A percentile compares a stretch with the other conserved stretches of the same genome.
These are phyloP conservation scores for Bombus soroeensis DNA, from an alignment of 1,140 invertebrate species.

Conservation along the genomic window DNA sequence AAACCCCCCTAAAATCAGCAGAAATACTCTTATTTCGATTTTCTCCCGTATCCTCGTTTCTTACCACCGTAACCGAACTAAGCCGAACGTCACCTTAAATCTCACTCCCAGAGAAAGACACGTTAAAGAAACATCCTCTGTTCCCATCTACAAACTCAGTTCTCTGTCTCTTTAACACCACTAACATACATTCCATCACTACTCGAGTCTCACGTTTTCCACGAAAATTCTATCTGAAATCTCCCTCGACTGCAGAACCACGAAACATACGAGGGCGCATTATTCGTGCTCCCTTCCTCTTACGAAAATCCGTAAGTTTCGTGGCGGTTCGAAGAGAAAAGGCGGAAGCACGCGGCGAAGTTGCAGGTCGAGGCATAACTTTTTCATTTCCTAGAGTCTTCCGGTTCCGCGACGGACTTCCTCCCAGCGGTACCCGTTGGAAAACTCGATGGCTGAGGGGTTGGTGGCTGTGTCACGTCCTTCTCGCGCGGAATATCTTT, in stretches of 20 bases:
- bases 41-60: no score
- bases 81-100: not conserved
- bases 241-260: not conserved
- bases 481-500: slow-evolving; percentile 78
- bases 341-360: slow-evolving; percentile 55
- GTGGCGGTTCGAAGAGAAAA: slow-evolving; percentile 36
- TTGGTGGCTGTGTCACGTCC: slow-evolving; percentile 68
- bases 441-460: slow-evolving; percentile 6
- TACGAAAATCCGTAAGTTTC: slow-evolving; percentile 36
- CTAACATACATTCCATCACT: not conserved
- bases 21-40: no score
- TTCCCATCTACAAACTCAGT: not conserved
- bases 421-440: slow-evolving; percentile 56
- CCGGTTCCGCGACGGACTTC: slow-evolving; percentile 67
- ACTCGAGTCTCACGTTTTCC: not conserved
- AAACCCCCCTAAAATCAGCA: no score
- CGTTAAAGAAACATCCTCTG: not conserved
- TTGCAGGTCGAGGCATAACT: slow-evolving; percentile 75
- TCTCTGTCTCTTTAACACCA: not conserved
- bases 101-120: not conserved
- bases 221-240: not conserved
- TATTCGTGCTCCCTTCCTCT: slow-evolving; percentile 23
- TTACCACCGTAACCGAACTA: no score
- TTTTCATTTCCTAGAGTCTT: slow-evolving; percentile 80
- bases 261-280: slow-evolving; percentile 21